Base-by-base conservation (phyloP, 2,888 invertebrate genomes). In the Scaptomyza parva region DNA sequence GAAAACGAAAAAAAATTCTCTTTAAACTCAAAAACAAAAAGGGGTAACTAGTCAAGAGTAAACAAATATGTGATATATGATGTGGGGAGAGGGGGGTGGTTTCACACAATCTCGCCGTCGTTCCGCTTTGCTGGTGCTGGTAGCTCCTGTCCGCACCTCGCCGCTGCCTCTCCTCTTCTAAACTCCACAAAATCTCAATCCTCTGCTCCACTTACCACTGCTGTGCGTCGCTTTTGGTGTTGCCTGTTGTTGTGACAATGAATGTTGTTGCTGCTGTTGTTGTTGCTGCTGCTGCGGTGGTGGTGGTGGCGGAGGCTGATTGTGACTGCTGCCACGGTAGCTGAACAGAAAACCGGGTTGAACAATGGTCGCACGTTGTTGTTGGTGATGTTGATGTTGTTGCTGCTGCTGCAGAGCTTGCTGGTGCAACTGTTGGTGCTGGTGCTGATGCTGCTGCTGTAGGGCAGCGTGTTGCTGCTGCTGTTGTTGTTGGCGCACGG, bases 361-460 rank as follows among this genome's bases (percentile, higher is more conserved):
- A 22, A 90, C 90, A 51, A 87, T 82, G 54, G 87, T 79, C 44
- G 86, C 76, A 54, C 85, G 85, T 51, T 79, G 86, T 18, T 86
- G 89, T 53, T 63, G 88, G 9, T 74, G 85, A 50, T 43, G 80
- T 11, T 48, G 48, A 8, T 48, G 48, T 3, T 48, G 48, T 30
- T 81, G 86, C 24, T 48, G 70, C 20, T 64, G 63, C 28, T 68
- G 77, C 24, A 52, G 60, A 0, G 65, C 65, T 59, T 86, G 85
- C 24, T 82, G 78, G 52, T 81, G 79, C 50, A 89, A 63, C 37
- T 87, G 78, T 28, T 84, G 74, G 18, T 85, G 88, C 17, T 45
- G 93, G 89, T 90, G 93, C 91, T 88, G 93, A 92, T 85, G 88
- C 14, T 44, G 93, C 89, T 90, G 93, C 91, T 88, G 93, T 92